phyloP scores from a whole-genome alignment of 1,140 invertebrate species.

The Vanessa atalanta region DNA sequence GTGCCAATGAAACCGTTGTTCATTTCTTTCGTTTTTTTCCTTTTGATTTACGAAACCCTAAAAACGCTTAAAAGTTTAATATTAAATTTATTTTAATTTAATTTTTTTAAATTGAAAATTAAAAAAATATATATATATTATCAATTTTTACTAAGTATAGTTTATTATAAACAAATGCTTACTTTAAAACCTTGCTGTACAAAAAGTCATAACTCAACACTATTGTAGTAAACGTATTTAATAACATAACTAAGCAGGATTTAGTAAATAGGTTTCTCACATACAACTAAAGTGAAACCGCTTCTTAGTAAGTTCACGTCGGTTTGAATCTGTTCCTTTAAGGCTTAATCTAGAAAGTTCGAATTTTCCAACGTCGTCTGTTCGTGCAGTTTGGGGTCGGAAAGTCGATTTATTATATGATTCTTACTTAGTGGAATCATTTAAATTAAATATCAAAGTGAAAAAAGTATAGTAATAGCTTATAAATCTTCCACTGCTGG shows the following conservation, averaged over 20 bases:
- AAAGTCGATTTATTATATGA: conserved; percentile 1
- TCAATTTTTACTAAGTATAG: no score
- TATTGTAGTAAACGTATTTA: not conserved
- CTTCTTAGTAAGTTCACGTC: conserved; percentile 14
- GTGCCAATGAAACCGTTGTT: no score
- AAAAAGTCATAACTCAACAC: not conserved
- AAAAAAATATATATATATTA: no score
- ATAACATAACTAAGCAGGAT: conserved; percentile 9
- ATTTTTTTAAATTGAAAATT: no score
- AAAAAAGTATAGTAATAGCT: not conserved
- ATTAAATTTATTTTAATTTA: no score
- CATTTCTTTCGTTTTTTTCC: no score
- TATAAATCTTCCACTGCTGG: no score
- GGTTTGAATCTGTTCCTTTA: conserved; percentile 15
- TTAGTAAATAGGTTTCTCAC: conserved; percentile 18
- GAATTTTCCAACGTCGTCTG: conserved; percentile 10
- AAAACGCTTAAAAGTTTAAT: no score
- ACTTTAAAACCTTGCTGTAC: not conserved
- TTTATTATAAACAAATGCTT: no score
- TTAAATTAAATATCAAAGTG: not conserved
- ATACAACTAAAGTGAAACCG: conserved; percentile 9
- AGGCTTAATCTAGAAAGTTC: conserved; percentile 14
- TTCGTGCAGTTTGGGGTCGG: conserved; percentile 2
- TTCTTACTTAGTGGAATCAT: not conserved
- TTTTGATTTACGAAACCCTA: no score